phyloP scores from a whole-genome alignment of 1,140 invertebrate species.

The Arion vulgaris region DNA sequence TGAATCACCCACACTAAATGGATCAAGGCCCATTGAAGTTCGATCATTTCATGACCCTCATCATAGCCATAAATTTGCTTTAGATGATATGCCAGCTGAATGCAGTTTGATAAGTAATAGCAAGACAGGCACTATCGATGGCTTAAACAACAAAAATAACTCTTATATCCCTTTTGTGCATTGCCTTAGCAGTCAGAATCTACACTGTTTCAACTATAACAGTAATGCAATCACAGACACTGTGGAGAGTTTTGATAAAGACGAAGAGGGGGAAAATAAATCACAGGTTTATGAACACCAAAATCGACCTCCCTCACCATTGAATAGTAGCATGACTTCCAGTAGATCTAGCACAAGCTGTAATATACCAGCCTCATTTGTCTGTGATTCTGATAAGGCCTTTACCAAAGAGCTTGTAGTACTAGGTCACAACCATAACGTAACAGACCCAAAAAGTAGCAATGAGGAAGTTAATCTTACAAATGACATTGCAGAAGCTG shows the following conservation, averaged over 20 bases:
- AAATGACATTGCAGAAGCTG: too few species aligned
- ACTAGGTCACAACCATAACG: too few species aligned
- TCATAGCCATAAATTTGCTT: slow-evolving; percentile 28
- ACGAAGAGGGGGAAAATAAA: too few species aligned
- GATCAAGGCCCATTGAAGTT: not conserved
- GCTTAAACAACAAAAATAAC: slow-evolving; percentile 11
- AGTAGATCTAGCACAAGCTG: too few species aligned
- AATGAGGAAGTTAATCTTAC: too few species aligned
- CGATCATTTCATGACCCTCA: slow-evolving; percentile 23
- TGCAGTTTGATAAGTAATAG: not conserved
- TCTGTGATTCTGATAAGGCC: too few species aligned
- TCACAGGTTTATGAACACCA: too few species aligned
- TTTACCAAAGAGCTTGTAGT: too few species aligned
- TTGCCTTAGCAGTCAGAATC: not conserved
- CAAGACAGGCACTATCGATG: not conserved
- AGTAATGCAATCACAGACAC: not conserved
- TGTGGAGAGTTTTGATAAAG: not conserved
- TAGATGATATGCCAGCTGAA: slow-evolving; percentile 10
- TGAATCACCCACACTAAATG: not conserved
- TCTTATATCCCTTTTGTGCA: not conserved
- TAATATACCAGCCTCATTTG: too few species aligned
- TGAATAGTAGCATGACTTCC: too few species aligned
- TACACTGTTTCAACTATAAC: not conserved
- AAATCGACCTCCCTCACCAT: too few species aligned
- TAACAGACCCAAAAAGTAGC: too few species aligned